phyloP scores from a whole-genome alignment of 2,113 vertebrate genomes.

The Tachysurus vachellii region DNA sequence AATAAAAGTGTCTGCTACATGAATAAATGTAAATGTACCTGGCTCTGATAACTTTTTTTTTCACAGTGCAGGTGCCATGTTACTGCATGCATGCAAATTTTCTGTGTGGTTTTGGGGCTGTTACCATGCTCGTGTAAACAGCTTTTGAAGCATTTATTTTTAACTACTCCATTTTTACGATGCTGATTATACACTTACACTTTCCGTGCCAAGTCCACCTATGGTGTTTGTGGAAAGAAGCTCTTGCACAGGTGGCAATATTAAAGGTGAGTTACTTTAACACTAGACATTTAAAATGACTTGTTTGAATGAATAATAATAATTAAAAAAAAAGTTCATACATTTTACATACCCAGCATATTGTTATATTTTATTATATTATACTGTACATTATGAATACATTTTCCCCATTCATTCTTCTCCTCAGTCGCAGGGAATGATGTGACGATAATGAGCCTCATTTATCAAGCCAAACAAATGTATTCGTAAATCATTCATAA shows the following conservation, averaged over 20 bases:
- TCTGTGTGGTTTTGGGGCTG: not conserved
- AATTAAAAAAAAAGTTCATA: not conserved
- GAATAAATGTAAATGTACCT: slow-evolving; percentile 11
- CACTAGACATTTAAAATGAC: not conserved
- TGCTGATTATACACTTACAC: not conserved
- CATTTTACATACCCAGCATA: not conserved
- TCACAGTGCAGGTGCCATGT: not conserved
- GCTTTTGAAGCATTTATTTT: not conserved
- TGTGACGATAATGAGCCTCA: not conserved
- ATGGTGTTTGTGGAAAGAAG: not conserved
- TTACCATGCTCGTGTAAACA: no score
- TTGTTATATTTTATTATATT: not conserved
- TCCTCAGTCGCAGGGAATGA: not conserved
- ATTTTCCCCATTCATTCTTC: not conserved
- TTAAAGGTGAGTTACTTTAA: not conserved
- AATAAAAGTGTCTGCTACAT: slow-evolving; percentile 20
- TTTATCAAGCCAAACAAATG: not conserved
- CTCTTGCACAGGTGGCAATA: not conserved
- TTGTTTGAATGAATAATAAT: not conserved
- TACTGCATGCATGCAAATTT: slow-evolving; percentile 7
- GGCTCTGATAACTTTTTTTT: not conserved
- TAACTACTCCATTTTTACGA: not conserved
- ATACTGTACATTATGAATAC: not conserved
- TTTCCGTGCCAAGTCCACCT: not conserved
- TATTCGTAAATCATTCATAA: not conserved